Evolutionary conservation across 2,888 invertebrate species (phyloP), one percentile per base, ranked within the genome.

Genomic region (Bembecia ichneumoniformis): DNA sequence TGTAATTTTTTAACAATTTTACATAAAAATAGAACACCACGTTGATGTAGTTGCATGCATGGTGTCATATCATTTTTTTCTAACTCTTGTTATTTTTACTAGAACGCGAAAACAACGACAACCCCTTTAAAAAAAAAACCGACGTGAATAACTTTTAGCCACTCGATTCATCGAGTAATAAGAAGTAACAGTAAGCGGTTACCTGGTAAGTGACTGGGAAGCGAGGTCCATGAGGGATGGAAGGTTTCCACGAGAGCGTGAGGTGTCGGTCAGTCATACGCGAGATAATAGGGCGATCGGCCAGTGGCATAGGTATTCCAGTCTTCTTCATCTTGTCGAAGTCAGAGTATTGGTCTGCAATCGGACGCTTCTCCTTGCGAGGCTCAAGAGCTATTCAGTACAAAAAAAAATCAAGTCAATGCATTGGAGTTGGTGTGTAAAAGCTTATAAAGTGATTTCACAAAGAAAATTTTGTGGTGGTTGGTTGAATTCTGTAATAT

Each of bases 171-270:
- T 17, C 17, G 1, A 17, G 17, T 17, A 17, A 17, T 1, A 17
- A 17, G 17, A 17, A 17, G 4, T 1, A 17, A 17, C 3, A 17
- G 3, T 20, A 20, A 5, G 20, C 20, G 20, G 20, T 5, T 55
- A 97, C 91, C 75, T 96, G 93, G 74, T 99, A 99, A 0, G 96
- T 97, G 51, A 98, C 96, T 0, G 97, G 97, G 63, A 94, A 92
- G 46, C 94, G 90, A 0, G 97, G 95, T 15, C 93, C 94, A 53
- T 94, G 90, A 2, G 97, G 94, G 47, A 98, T 93, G 14, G 96
- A 96, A 0, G 98, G 97, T 60, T 93, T 94, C 99, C 99, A 99
- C 0, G 96, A 95, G 9, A 99, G 87, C 0, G 95, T 96, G 53
- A 97, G 90, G 51, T 93, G 91, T 7, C 96, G 90, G 68, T 97